Evolutionary conservation across 2,113 vertebrate genomes (phyloP).

Genomic region (Pipa parva): DNA sequence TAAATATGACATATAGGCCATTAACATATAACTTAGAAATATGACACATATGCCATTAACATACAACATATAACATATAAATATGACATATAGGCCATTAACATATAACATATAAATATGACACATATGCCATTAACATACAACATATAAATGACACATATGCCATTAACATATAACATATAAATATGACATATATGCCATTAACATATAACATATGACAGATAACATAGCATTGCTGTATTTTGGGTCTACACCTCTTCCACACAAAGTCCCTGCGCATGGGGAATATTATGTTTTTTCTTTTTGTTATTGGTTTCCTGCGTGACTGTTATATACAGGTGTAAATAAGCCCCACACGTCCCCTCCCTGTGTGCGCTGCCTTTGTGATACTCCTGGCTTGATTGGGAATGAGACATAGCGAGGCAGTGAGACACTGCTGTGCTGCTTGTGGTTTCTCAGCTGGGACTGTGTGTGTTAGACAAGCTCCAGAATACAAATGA

Average conservation of each 20-base stretch:
- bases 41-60: no score
- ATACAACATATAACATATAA: no score
- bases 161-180: no score
- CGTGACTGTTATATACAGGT: slow-evolving; percentile 17
- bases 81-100: no score
- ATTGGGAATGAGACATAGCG: slow-evolving; percentile 37
- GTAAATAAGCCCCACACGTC: slow-evolving; percentile 28
- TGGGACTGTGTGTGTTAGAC: slow-evolving; percentile 5
- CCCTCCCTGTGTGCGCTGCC: slow-evolving; percentile 1
- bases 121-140: no score
- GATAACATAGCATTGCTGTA: not conserved
- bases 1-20: no score
- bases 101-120: no score
- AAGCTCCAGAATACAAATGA: slow-evolving; percentile 27
- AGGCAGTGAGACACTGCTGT: slow-evolving; percentile 30
- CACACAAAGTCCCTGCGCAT: slow-evolving; percentile 14
- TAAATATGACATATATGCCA: no score
- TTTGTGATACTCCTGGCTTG: slow-evolving; percentile 25
- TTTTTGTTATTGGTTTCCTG: slow-evolving; percentile 17
- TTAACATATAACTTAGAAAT: no score
- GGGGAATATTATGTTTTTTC: slow-evolving; percentile 11
- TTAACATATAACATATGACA: no score
- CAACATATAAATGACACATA: no score
- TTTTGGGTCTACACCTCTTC: slow-evolving; percentile 9
- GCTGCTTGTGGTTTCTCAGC: slow-evolving; percentile 30